phyloP scores from a whole-genome alignment of 2,113 vertebrate genomes.

The Propithecus coquereli region DNA sequence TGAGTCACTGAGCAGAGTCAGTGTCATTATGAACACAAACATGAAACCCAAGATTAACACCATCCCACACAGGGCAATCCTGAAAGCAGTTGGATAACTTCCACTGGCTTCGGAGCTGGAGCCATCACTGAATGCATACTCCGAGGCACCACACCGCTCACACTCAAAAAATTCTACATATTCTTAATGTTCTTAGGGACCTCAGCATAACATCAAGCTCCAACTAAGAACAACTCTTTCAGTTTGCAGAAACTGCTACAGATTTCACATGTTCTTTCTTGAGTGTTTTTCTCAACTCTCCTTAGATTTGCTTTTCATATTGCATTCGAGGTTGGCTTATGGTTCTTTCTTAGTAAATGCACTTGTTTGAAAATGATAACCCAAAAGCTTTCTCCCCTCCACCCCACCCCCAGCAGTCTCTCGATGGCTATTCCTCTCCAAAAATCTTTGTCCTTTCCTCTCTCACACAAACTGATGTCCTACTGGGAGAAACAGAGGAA shows the following conservation, averaged over 20 bases:
- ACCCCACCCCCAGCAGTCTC: not conserved
- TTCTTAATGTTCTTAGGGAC: not conserved
- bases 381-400: not conserved
- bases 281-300: not conserved
- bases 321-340: not conserved
- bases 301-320: not conserved
- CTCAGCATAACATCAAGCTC: not conserved
- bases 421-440: not conserved
- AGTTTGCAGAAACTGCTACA: not conserved
- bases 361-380: not conserved
- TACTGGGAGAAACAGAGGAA: not conserved
- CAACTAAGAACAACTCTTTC: not conserved
- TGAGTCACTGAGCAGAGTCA: not conserved
- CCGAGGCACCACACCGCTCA: not conserved
- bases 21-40: not conserved
- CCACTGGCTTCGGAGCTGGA: not conserved
- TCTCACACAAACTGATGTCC: not conserved
- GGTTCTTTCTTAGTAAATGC: slow-evolving; percentile 15
- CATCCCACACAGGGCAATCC: not conserved
- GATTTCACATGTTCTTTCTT: not conserved
- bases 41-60: not conserved
- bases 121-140: not conserved
- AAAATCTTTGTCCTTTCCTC: not conserved
- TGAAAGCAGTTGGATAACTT: not conserved
- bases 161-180: not conserved